phyloP scores from a whole-genome alignment of 2,888 invertebrate species.

The Lasioglossum figueresi region DNA sequence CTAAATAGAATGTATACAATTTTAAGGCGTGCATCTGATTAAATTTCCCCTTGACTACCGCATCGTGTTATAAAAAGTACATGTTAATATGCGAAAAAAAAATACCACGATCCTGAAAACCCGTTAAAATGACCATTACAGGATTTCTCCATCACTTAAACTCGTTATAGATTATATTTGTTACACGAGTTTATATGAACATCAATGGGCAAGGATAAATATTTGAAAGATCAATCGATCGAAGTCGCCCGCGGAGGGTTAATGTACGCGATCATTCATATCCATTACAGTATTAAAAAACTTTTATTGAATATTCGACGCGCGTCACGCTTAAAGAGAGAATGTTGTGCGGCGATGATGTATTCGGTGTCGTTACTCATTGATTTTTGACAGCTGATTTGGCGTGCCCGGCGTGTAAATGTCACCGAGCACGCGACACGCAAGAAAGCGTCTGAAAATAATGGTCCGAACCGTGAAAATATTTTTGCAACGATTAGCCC shows the following conservation, averaged over 20 bases:
- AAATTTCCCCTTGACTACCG: no score
- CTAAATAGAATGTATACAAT: no score
- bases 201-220: background rate
- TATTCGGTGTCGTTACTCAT: background rate
- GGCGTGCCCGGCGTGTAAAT: background rate
- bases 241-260: background rate
- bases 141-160: no score
- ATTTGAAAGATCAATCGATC: background rate
- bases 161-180: no score
- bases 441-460: background rate
- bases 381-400: slow-evolving; percentile 1
- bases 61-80: no score
- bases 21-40: no score
- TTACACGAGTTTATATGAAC: no score
- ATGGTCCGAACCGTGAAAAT: background rate
- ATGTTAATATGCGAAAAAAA: no score
- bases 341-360: background rate
- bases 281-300: background rate
- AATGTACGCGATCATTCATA: background rate
- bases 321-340: background rate
- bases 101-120: no score
- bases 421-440: background rate
- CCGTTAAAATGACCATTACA: no score
- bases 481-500: background rate
- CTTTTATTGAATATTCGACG: background rate